These are phyloP conservation scores for Tretioscincus oriximinensis DNA, from an alignment of 2,113 vertebrate species.

Conservation along the genomic window DNA sequence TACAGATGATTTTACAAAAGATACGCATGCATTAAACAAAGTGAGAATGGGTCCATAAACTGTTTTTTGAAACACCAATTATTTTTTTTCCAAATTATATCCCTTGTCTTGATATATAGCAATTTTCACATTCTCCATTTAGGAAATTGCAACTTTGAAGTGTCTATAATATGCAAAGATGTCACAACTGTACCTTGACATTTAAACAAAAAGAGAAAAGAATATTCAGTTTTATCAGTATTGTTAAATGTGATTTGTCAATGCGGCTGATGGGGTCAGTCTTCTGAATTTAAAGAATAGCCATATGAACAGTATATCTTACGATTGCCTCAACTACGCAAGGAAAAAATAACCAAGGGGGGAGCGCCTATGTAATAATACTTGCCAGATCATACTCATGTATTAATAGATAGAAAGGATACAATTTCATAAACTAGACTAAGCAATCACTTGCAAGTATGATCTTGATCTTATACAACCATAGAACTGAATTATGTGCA, in stretches of 20 bases:
- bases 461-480: conserved; percentile 70
- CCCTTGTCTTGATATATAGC: conserved; percentile 58
- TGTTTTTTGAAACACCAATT: conserved; percentile 54
- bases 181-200: conserved; percentile 70
- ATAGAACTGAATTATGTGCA: conserved; percentile 67
- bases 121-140: conserved; percentile 59
- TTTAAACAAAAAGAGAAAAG: conserved; percentile 43
- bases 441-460: conserved; percentile 73
- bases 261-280: conserved; percentile 72
- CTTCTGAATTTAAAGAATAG: conserved; percentile 77
- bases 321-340: conserved; percentile 74
- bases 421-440: conserved; percentile 56
- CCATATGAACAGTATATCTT: conserved; percentile 81
- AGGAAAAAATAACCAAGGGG: conserved; percentile 60
- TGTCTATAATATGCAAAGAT: conserved; percentile 81
- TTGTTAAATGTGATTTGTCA: conserved; percentile 69
- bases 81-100: conserved; percentile 59
- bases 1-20: conserved; percentile 59
- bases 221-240: conserved; percentile 61
- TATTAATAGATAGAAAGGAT: conserved; percentile 61
- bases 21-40: conserved; percentile 60
- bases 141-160: conserved; percentile 65
- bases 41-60: conserved; percentile 55
- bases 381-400: conserved; percentile 67
- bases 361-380: conserved; percentile 63